Evolutionary conservation across 2,113 vertebrate species (phyloP), one percentile per base, ranked within the genome.

Genomic region (Dicerorhinus sumatrensis): DNA sequence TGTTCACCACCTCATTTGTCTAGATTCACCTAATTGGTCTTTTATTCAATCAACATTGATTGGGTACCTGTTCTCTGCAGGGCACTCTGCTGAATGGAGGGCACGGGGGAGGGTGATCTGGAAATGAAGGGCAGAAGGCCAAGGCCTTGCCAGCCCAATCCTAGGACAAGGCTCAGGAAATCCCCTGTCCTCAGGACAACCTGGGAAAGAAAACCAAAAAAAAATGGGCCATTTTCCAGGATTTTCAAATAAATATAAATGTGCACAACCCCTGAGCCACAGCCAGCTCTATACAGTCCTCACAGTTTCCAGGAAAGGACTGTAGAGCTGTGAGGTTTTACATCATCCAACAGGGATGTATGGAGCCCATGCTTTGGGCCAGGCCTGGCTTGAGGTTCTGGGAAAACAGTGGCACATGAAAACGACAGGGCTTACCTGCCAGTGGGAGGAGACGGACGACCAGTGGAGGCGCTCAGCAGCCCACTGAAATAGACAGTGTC

Each of bases 401-500:
- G 51, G 39, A 23, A 51, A 0, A 54, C 9, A 0, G 14, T 12
- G 75, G 25, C 1, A 21, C 42, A 48, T 2, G 58, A 25, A 14
- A 65, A 89, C 46, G 56, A 73, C n/a, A 3, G 12, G 4, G 54
- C 10, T 65, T 75, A 54, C 67, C 79, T 39, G 79, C 58, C 56
- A 4, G n/a, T 7, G 27, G 56, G 54, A 8, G 48, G 65, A 75
- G 42, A 36, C 5, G 29, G 82, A 12, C 56, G 20, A 6, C 60
- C 39, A 29, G 33, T 14, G 36, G 18, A 13, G 0, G 12, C 4
- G 11, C 56, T n/a, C 20, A 0, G 20, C 27, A n/a, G 67, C 85
- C 77, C 42, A 48, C 23, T 70, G 20, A 80, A 0, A 10, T 5
- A n/a, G 73, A 23, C 18, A 29, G 58, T 2, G 18, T 29, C 27